phyloP scores from a whole-genome alignment of 1,140 invertebrate genomes.

The Drosophila orena region DNA sequence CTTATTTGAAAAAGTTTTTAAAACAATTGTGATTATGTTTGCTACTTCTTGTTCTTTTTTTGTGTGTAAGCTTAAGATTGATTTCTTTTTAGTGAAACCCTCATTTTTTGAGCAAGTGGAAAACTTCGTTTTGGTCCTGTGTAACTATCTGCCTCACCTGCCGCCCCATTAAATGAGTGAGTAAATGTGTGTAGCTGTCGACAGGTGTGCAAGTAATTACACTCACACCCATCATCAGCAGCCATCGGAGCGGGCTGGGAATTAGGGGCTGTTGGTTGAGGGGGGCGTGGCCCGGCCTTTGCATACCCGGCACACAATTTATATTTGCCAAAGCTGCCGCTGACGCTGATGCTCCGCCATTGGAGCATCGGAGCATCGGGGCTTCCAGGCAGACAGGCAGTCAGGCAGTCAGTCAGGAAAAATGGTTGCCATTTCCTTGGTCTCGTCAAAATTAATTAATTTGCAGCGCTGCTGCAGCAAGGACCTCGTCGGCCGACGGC shows the following conservation, averaged over 20 bases:
- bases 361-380: slow-evolving; percentile 7
- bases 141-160: background rate
- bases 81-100: no score
- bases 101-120: background rate
- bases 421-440: slow-evolving; percentile 76
- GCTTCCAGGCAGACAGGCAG: slow-evolving; percentile 14
- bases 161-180: slow-evolving; percentile 70
- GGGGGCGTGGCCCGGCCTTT: slow-evolving; percentile 42
- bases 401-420: slow-evolving; percentile 52
- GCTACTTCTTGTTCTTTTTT: no score
- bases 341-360: slow-evolving; percentile 43
- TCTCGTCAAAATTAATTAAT: slow-evolving; percentile 83
- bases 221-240: slow-evolving; percentile 70
- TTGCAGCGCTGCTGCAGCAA: slow-evolving; percentile 51
- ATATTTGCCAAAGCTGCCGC: slow-evolving; percentile 75
- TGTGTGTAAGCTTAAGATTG: no score
- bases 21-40: no score
- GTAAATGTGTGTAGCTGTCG: slow-evolving; percentile 79
- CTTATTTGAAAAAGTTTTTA: no score
- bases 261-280: background rate
- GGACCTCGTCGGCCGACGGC: slow-evolving; percentile 51
- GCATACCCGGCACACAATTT: slow-evolving; percentile 76
- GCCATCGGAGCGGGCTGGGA: slow-evolving; percentile 13
- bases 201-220: slow-evolving; percentile 83
- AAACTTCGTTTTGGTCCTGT: background rate